Conservation (phyloP, 2,797 vertebrate species). For the Phataginus tetradactyla region DNA sequence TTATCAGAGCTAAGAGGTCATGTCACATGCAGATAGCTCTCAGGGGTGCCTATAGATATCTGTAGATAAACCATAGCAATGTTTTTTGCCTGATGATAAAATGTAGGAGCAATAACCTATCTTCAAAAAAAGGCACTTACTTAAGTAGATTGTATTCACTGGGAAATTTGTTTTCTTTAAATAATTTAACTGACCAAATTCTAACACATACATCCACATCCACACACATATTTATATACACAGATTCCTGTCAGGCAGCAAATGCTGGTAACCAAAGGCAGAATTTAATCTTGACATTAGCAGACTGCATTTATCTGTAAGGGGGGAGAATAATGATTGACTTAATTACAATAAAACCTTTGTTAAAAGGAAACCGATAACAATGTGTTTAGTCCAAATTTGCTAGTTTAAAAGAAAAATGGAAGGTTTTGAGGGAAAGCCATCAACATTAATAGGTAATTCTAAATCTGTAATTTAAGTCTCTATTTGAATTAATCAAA, state of each 20-base stretch:
- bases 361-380: constrained; percentile 52
- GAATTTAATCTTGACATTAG: background rate
- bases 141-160: background rate
- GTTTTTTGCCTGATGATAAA: background rate
- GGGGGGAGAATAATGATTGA: background rate
- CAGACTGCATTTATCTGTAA: constrained; percentile 49
- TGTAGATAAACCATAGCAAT: background rate
- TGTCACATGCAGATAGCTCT: background rate
- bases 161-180: background rate
- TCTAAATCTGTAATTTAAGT: constrained; percentile 39
- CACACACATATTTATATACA: background rate
- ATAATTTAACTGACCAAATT: background rate
- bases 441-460: background rate
- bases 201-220: background rate
- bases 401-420: constrained; percentile 56
- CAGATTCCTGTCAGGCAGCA: background rate
- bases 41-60: background rate
- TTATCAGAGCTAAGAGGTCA: background rate
- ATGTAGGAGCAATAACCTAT: background rate
- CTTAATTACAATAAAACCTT: constrained; percentile 46
- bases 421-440: background rate
- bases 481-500: constrained; percentile 25
- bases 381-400: constrained; percentile 18
- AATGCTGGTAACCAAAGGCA: background rate
- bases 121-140: background rate